Evolutionary conservation across 2,113 vertebrate species (phyloP).

Genomic region (Dipodomys spectabilis): DNA sequence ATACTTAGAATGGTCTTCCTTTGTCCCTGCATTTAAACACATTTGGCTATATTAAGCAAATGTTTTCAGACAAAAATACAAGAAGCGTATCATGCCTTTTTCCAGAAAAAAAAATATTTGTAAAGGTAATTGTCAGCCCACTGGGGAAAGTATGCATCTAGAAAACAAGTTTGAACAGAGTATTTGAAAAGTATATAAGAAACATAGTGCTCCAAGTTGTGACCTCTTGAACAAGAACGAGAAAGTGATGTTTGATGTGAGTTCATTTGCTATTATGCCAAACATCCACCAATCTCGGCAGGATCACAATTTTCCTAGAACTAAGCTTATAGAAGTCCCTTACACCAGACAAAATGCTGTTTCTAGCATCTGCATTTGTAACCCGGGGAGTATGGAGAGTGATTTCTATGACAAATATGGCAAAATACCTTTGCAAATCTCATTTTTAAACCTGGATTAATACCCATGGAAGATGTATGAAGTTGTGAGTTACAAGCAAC

Average conservation of each 20-base stretch:
- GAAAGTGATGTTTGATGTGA: background rate
- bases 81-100: background rate
- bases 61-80: background rate
- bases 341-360: background rate
- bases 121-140: too few species aligned
- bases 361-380: background rate
- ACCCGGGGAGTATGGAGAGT: background rate
- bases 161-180: background rate
- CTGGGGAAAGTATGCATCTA: background rate
- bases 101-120: background rate
- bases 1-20: background rate
- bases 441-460: conserved; percentile 14
- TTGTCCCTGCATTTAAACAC: background rate
- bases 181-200: background rate
- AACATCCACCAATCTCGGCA: background rate
- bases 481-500: background rate
- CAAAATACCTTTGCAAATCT: background rate
- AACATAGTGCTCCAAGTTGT: background rate
- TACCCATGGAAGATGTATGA: background rate
- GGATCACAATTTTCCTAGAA: background rate
- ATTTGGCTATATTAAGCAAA: background rate
- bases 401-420: background rate
- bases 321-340: background rate
- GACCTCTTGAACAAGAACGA: background rate
- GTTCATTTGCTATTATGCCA: background rate